These are phyloP conservation scores for Taurulus bubalis DNA, from an alignment of 2,113 vertebrate genomes.

Conservation along the genomic window DNA sequence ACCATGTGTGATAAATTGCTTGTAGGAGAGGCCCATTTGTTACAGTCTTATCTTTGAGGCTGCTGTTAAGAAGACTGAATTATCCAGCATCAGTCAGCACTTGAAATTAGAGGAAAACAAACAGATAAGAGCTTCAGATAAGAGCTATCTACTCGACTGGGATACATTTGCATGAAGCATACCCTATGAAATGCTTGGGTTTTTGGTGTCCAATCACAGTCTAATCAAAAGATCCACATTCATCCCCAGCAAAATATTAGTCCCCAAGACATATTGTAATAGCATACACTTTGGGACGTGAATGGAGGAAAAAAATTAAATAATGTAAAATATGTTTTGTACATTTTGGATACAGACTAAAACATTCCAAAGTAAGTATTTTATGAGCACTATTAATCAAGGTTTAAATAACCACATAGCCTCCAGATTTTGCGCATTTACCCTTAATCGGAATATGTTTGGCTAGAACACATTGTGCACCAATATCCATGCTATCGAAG, in stretches of 20 bases:
- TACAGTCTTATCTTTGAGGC: slow-evolving; percentile 69
- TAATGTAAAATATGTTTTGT: background rate
- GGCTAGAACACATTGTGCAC: too few species aligned
- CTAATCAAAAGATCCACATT: slow-evolving; percentile 14
- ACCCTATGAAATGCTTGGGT: slow-evolving; percentile 38
- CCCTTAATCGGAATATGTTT: too few species aligned
- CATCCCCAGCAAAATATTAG: background rate
- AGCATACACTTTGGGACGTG: background rate
- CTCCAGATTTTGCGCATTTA: too few species aligned
- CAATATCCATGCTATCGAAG: too few species aligned
- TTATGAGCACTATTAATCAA: background rate
- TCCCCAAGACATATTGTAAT: background rate
- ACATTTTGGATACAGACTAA: background rate
- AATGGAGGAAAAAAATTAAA: background rate
- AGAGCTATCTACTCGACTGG: slow-evolving; percentile 24
- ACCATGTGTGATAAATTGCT: slow-evolving; percentile 65
- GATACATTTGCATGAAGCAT: slow-evolving; percentile 37
- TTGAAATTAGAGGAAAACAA: slow-evolving; percentile 64
- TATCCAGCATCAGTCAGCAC: slow-evolving; percentile 62
- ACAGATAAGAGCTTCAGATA: slow-evolving; percentile 65
- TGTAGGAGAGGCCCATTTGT: slow-evolving; percentile 65
- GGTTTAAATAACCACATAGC: too few species aligned
- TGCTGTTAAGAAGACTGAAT: slow-evolving; percentile 63
- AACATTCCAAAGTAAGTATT: background rate
- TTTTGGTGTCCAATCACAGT: slow-evolving; percentile 30